phyloP scores from a whole-genome alignment of 2,888 invertebrate genomes.

The Eupithecia vulgata region DNA sequence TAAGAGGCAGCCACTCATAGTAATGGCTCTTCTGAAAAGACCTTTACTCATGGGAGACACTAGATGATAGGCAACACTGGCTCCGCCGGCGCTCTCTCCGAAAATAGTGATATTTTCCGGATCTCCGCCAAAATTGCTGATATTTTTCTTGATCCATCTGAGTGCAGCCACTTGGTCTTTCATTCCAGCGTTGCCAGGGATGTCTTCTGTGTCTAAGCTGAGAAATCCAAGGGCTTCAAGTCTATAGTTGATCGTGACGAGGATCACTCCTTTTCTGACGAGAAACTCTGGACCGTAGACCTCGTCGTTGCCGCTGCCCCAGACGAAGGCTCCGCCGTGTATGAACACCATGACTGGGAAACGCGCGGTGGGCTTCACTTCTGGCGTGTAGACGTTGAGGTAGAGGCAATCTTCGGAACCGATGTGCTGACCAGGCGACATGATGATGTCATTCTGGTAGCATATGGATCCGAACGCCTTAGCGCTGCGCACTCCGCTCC shows the following conservation, averaged over 20 bases:
- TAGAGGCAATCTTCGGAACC: conserved; percentile 72
- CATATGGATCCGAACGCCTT: conserved; percentile 62
- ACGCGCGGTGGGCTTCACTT: conserved; percentile 49
- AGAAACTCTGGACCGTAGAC: conserved; percentile 71
- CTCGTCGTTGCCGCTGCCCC: conserved; percentile 64
- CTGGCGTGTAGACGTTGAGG: conserved; percentile 71
- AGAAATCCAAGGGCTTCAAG: conserved; percentile 71
- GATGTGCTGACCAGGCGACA: conserved; percentile 18
- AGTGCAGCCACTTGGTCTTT: conserved; percentile 77
- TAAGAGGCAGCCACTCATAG: conserved; percentile 87
- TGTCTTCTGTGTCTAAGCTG: conserved; percentile 65
- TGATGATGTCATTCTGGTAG: conserved; percentile 54
- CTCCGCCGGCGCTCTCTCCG: conserved; percentile 74
- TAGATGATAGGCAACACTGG: conserved; percentile 62
- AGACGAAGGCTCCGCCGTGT: conserved; percentile 65
- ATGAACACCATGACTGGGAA: conserved; percentile 73
- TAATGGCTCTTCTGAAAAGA: conserved; percentile 80
- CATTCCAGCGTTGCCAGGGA: conserved; percentile 77
- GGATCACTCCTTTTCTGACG: conserved; percentile 62
- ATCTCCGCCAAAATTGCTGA: conserved; percentile 70
- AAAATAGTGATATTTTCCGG: conserved; percentile 73
- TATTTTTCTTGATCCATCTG: conserved; percentile 71
- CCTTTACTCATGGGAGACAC: conserved; percentile 75
- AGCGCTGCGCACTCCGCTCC: conserved; percentile 67
- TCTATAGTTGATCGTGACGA: conserved; percentile 75